phyloP scores from a whole-genome alignment of 2,888 invertebrate genomes.

The Sturmia bella region DNA sequence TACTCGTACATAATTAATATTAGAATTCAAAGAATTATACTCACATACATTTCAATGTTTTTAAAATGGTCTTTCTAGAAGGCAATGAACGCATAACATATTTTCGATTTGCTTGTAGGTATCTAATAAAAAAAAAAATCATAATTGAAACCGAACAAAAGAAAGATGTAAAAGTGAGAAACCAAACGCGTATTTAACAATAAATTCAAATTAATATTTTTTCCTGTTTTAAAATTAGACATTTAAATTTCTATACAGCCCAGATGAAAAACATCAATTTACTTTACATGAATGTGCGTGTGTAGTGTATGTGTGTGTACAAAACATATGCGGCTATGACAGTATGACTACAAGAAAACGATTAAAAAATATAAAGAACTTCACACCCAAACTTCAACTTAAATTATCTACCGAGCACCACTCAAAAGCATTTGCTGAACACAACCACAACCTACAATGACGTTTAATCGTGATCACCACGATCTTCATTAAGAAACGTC shows the following conservation, averaged over 20 bases:
- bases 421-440: neutral
- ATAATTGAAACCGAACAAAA: constrained; percentile 26
- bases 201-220: constrained; percentile 70
- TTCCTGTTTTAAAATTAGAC: constrained; percentile 44
- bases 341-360: constrained; percentile 54
- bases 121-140: constrained; percentile 31
- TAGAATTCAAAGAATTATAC: no score
- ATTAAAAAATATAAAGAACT: constrained; percentile 71
- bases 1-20: no score
- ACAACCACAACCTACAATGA: constrained; percentile 45
- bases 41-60: neutral
- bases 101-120: constrained; percentile 28
- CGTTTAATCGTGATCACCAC: constrained; percentile 40
- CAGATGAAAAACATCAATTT: constrained; percentile 71
- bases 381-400: constrained; percentile 71
- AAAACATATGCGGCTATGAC: no score
- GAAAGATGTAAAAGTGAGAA: constrained; percentile 14
- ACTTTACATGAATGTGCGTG: no score
- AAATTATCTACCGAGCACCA: constrained; percentile 63
- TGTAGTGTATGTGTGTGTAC: no score
- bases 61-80: constrained; percentile 34
- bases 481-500: constrained; percentile 58
- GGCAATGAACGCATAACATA: constrained; percentile 67
- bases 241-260: constrained; percentile 61
- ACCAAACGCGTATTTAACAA: constrained; percentile 62